Base-by-base conservation (phyloP, 2,113 vertebrate species). In the Seriola aureovittata region DNA sequence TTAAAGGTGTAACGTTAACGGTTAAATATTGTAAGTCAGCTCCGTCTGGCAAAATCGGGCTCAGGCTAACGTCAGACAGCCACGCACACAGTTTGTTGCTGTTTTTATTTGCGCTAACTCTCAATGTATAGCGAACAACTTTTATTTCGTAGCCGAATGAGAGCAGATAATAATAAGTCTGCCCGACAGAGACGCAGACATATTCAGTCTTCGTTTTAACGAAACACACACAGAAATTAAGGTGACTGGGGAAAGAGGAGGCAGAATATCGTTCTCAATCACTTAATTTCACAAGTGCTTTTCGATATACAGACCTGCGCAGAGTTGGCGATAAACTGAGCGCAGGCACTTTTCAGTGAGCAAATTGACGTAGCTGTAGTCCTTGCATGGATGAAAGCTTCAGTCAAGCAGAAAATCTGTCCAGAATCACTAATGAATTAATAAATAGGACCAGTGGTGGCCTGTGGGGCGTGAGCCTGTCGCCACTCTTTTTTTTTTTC, bases 51-150 rank as follows among this genome's bases (percentile, higher is more conserved):
- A 5, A 8, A 60, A 19, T 2, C 23, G 73, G 62, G 84, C 13
- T 62, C 38, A 44, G 69, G 57, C 71, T 85, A 50, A 66, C 58
- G 57, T 4, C 78, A 55, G 71, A 46, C 69, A 70, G 85, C 83
- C 86, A 85, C 86, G 86, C 89, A 89, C 64, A 21, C 86, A 89
- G n/a, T 86, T 76, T 67, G 75, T 78, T 83, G 72, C 73, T 74
- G 63, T 71, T 86, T 84, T 67, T 63, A 55, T 84, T 67, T 12
- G 11, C 6, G 73, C 46, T n/a, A 68, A 71, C 54, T 71, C 23
- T 29, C 7, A 69, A 52, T 57, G 52, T 38, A 5, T 3, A 10
- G 34, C 74, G 17, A 40, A 52, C 77, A 89, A 90, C 84, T 93
- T 90, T 89, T 65, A 55, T 70, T 29, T 38, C 57, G 16, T 3